Base-by-base conservation (phyloP, 1,140 invertebrate species). In the Drosophila mauritiana region DNA sequence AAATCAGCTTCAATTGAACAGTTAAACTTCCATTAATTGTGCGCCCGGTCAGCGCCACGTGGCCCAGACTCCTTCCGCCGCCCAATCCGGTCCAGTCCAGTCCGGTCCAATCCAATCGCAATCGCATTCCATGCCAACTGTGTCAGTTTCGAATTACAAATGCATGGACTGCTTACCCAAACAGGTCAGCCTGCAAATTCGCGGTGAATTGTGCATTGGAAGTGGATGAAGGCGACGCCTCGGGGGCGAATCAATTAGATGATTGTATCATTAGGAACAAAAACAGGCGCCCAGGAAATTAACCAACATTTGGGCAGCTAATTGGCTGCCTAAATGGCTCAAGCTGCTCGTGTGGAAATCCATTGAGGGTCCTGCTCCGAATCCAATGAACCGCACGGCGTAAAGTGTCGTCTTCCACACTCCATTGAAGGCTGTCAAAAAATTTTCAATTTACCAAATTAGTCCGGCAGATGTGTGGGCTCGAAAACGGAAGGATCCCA, bases 1-100 rank as follows among this genome's bases (percentile, higher is more conserved):
- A 79, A 83, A 49, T 54, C 88, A 53, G 74, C 84, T 83, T 73
- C 89, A 90, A 91, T 91, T 91, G 89, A 91, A 91, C 89, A 91
- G 89, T 91, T 91, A 91, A 91, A 91, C 84, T 91, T 91, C 84
- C 89, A 91, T 91, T 91, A 91, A 91, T 91, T 91, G 89, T 91
- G 52, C 75, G 63, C 78, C 61, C 61, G 70, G 78, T 62, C 64
- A 72, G 40, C n/a, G 39, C 62, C 73, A 77, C 63, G 74, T 76
- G 73, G 73, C 54, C 54, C 37, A 52, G 53, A 57, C 52, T 40
- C 64, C 45, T 43, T 40, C 65, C 43, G 43, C 17, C 70, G 54
- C 42, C 62, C 62, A 61, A 59, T 48, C 54, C 73, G 57, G 59
- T 77, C 55, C 31, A 10, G 0, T 31, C 31, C 31, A 31, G 2